Percentiles rank a stretch among this genome's conserved stretches.
Conservation (phyloP, 2,888 invertebrate species). For the Eutolmus rufibarbis region DNA sequence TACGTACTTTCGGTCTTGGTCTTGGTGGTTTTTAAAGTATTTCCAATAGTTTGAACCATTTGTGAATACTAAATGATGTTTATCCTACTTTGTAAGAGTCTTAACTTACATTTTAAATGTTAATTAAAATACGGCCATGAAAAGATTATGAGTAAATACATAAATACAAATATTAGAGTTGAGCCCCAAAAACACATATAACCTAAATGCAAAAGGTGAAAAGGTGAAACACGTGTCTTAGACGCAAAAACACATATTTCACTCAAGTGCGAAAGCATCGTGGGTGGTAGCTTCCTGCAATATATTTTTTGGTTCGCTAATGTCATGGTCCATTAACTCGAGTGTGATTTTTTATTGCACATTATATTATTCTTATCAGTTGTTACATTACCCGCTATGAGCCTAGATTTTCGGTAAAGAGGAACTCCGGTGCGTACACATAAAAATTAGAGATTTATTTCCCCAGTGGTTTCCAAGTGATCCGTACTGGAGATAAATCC, state of each 20-base stretch:
- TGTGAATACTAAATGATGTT: too few relatives aligned
- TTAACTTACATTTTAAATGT: too few relatives aligned
- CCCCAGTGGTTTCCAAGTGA: neutral
- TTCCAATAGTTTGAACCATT: too few relatives aligned
- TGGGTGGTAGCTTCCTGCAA: neutral
- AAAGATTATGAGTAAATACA: too few relatives aligned
- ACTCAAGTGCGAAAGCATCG: slow-evolving; percentile 3
- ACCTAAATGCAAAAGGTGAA: neutral
- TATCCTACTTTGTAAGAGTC: too few relatives aligned
- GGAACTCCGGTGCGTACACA: neutral
- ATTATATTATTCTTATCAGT: slow-evolving; percentile 21
- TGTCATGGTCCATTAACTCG: slow-evolving; percentile 9
- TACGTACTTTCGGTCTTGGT: neutral
- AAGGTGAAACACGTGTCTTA: neutral
- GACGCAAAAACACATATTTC: neutral
- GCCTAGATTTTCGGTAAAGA: neutral
- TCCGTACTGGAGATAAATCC: neutral
- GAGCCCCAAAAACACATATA: neutral
- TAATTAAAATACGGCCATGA: too few relatives aligned
- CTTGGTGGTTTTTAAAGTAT: too few relatives aligned
- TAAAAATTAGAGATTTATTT: neutral
- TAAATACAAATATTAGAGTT: too few relatives aligned
- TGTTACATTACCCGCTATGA: neutral
- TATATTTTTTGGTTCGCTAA: slow-evolving; percentile 19
- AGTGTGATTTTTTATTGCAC: slow-evolving; percentile 1